Base-by-base conservation (phyloP, 1,140 invertebrate species). In the Drosophila arizonae region DNA sequence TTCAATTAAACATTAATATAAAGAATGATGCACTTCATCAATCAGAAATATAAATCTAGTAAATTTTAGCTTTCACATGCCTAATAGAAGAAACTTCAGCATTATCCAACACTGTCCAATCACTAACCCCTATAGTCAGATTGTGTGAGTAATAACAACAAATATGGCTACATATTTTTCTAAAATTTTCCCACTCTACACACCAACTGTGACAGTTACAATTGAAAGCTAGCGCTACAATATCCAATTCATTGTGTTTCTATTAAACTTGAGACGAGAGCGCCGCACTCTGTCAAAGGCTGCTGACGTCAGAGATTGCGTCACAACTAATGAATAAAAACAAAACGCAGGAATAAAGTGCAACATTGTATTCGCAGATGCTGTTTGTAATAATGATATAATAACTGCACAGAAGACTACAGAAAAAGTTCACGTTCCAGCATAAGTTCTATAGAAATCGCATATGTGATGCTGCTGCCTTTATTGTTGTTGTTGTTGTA, bases 281-380 rank as follows among this genome's bases (percentile, higher is more conserved):
- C 36, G 33, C 10, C 15, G 30, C 26, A 8, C 48, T 52, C 52
- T 68, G 46, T 61, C 36, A 41, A n/a, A 21, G 6, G 11, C 52
- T 15, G 57, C 39, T 72, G 69, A 72, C 69, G 69, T 72, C 69
- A 67, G 28, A 39, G 39, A 58, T 67, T 66, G 39, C 69, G 64
- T 54, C 69, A 67, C 69, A 58, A 15, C 21, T 45, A 3, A 33
- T 9, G 41, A 43, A 30, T 6, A 43, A 43, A 43, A 15, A 30
- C 4, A 43, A 15, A 43, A 0, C 15, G 41, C 0, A 11, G 52
- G 48, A n/a, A 15, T n/a, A 26, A 15, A 63, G 15, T 36, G 62
- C 24, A 36, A 13, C 10, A 17, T 17, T 52, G 24, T 33, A 24
- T 45, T 60, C 10, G 46, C 63, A 39, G 43, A 33, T 66, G 54